phyloP scores from a whole-genome alignment of 92 coral and sea anemone species.

The Umimayanthus kanabou region DNA sequence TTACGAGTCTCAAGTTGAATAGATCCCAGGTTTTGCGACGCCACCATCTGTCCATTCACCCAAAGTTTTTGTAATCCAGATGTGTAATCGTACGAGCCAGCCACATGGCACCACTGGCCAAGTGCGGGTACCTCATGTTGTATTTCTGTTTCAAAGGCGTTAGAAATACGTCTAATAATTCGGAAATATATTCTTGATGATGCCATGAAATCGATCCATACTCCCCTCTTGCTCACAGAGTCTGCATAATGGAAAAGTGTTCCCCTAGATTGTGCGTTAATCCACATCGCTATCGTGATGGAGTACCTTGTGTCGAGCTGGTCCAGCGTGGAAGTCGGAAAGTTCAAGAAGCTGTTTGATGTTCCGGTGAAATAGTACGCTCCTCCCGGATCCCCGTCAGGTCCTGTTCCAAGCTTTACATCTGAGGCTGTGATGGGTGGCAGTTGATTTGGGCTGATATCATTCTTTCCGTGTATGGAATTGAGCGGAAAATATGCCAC shows the following conservation, averaged over 20 bases:
- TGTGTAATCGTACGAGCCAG: conserved; percentile 22
- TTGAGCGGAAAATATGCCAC: conserved; percentile 28
- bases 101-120: background rate
- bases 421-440: background rate
- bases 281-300: conserved; percentile 17
- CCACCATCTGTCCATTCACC: conserved; percentile 16
- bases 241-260: background rate
- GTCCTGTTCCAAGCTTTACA: conserved; percentile 13
- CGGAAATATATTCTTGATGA: background rate
- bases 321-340: background rate
- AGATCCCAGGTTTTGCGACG: background rate
- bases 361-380: background rate
- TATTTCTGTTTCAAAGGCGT: background rate
- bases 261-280: background rate
- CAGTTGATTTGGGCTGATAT: conserved; percentile 23
- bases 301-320: conserved; percentile 30
- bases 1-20: background rate
- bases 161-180: background rate
- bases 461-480: background rate
- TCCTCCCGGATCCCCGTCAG: background rate
- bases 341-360: background rate
- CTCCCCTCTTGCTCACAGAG: background rate
- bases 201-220: background rate
- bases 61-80: conserved; percentile 13
- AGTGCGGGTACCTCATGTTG: background rate